Base-by-base conservation (phyloP, 1,140 invertebrate species). In the Berghia stephanieae region DNA sequence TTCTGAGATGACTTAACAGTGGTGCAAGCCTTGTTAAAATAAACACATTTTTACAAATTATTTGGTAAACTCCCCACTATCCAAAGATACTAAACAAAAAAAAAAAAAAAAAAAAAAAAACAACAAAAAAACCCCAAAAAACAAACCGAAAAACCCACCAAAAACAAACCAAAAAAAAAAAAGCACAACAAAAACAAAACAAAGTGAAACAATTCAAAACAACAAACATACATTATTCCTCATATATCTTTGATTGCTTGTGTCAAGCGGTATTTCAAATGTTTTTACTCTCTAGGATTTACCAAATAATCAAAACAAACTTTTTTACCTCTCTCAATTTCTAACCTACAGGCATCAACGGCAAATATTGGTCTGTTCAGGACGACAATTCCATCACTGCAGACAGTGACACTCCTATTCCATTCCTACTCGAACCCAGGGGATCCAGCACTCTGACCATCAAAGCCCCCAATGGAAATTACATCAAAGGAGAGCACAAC, bases 401-500 rank as follows among this genome's bases (percentile, higher is more conserved):
- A 49, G 93, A 94, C 13, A 95, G 96, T 78, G 88, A 91, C 57
- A 94, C 95, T n/a, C 94, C 95, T 88, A 94, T 94, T 52, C 66
- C 63, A 13, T 98, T 98, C 91, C 95, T 94, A 85, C 91, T 98
- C 81, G 96, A 98, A 91, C 92, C 98, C 74, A 93, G 95, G 74
- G 96, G 97, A 89, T 95, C 96, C 8, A 96, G 96, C 70, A 92
- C 95, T 83, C 93, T 98, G 83, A 95, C 94, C 89, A 96, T 99
- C 90, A 96, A 96, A 90, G 92, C 92, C 46, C 86, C 87, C 8
- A 89, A 90, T 79, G 94, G 95, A 55, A 92, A 93, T 85, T 98
- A 97, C 90, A 90, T 98, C 76, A 93, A 94, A 76, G 96, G 96
- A 73, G 95, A 95, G 85, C 98, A 99, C 91, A 99, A 98, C 90